Evolutionary conservation across 2,888 invertebrate species (phyloP).

Genomic region (Corythucha ciliata): DNA sequence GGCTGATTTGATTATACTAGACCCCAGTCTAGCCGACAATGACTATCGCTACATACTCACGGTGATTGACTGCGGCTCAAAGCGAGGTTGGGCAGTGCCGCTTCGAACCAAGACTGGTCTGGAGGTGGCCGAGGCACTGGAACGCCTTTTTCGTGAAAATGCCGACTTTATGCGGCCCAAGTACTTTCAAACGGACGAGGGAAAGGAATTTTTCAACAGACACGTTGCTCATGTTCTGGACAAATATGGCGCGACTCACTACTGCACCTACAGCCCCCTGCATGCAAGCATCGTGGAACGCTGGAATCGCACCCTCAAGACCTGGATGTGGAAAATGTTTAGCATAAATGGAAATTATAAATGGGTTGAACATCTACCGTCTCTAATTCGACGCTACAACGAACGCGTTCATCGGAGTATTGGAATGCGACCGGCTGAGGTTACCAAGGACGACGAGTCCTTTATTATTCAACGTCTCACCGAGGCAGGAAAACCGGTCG

Average conservation of each 20-base stretch:
- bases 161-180: slow-evolving; percentile 16
- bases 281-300: slow-evolving; percentile 39
- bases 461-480: slow-evolving; percentile 13
- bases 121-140: slow-evolving; percentile 15
- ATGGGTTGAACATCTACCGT: slow-evolving; percentile 34
- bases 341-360: slow-evolving; percentile 13
- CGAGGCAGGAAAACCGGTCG: no score
- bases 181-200: slow-evolving; percentile 36
- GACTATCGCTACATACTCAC: slow-evolving; percentile 23
- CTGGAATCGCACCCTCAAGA: slow-evolving; percentile 34
- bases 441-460: slow-evolving; percentile 23
- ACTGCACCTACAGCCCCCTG: slow-evolving; percentile 29
- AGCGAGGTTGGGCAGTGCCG: slow-evolving; percentile 15
- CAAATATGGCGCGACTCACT: slow-evolving; percentile 28
- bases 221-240: slow-evolving; percentile 35
- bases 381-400: slow-evolving; percentile 37
- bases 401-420: slow-evolving; percentile 39
- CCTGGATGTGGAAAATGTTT: slow-evolving; percentile 29
- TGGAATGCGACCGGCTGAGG: slow-evolving; percentile 38
- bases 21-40: slow-evolving; percentile 2
- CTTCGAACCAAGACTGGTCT: slow-evolving; percentile 22
- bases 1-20: slow-evolving; percentile 24
- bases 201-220: slow-evolving; percentile 38
- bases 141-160: not conserved
- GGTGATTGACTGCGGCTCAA: slow-evolving; percentile 18